Evolutionary conservation across 1,140 invertebrate genomes (phyloP).

Genomic region (Drosophila simulans): DNA sequence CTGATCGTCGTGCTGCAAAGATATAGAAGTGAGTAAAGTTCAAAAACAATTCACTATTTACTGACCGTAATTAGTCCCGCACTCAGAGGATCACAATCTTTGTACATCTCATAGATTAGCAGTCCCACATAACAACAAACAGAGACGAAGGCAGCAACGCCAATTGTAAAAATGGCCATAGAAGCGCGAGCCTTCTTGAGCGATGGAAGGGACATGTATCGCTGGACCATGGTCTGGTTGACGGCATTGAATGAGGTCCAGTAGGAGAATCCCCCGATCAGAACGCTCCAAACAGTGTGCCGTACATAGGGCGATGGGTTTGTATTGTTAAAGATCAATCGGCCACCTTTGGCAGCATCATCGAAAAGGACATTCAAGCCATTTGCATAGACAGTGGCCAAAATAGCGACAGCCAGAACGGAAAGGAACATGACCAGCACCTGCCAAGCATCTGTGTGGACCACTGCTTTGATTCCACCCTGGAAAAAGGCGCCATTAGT

Average conservation of each 20-base stretch:
- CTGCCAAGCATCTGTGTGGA: conserved; percentile 94
- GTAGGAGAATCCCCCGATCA: conserved; percentile 92
- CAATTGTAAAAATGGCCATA: conserved; percentile 88
- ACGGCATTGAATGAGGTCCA: conserved; percentile 92
- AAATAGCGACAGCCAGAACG: conserved; percentile 88
- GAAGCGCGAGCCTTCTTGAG: conserved; percentile 88
- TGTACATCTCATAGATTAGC: conserved; percentile 90
- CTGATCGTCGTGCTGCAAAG: conserved; percentile 87
- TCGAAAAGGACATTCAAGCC: conserved; percentile 87
- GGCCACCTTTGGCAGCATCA: conserved; percentile 86
- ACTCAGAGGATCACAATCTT: conserved; percentile 90
- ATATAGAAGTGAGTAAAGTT: conserved; percentile 40
- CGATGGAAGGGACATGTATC: conserved; percentile 91
- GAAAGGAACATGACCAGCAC: conserved; percentile 92
- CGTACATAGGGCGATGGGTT: conserved; percentile 86
- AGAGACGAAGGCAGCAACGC: conserved; percentile 88
- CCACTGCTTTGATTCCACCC: conserved; percentile 91
- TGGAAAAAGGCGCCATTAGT: conserved; percentile 70
- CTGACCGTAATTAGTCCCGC: conserved; percentile 85
- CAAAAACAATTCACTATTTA: not conserved
- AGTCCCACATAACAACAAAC: conserved; percentile 91
- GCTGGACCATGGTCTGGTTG: conserved; percentile 95
- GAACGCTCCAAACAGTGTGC: conserved; percentile 93
- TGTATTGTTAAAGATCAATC: conserved; percentile 88
- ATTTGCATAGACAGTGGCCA: conserved; percentile 89